Base-by-base conservation (phyloP, 2,113 vertebrate genomes). In the Mobula birostris region DNA sequence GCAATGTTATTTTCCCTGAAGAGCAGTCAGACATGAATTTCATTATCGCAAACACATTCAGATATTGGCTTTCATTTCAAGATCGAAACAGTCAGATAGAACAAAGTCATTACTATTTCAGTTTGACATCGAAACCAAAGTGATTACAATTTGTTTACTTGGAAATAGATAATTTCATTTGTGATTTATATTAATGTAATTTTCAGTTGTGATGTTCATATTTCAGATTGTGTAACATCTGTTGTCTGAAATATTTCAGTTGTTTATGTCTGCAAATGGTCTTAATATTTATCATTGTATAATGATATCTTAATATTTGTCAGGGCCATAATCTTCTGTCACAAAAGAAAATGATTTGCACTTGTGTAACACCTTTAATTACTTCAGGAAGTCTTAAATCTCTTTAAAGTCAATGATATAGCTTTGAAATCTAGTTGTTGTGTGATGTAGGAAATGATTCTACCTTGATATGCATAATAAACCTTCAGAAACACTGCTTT, bases 1-100 rank as follows among this genome's bases (percentile, higher is more conserved):
- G 74, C 91, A 93, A 76, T 93, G 91, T 93, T 36, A 93, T 93
- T 74, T 74, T 76, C 68, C 40, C 91, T 93, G 91, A 93, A 93
- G 91, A 93, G 70, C 91, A 76, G 40, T 72, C 91, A 93, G 91
- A 93, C 24, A 93, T 93, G 24, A 40, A 56, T 74, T 93, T 72
- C 91, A 76, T 93, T 93, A 74, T 56, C 72, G 68, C 48, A 24
- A 24, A 74, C 83, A 90, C 68, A 93, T 48, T 93, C 68, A 72
- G 21, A 93, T 93, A 93, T 76, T 21, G 19, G 21, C 21, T 74
- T 93, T 40, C 68, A 93, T 56, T 40, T 93, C 91, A 56, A 48
- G 68, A 74, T 93, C 70, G 3, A 74, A 76, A 74, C 36, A 74
- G 21, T 92, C 19, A 56, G 68, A 72, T 93, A 74, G 48, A 72